These are phyloP conservation scores for Lapara coniferarum DNA, from an alignment of 2,888 invertebrate species.

Conservation along the genomic window DNA sequence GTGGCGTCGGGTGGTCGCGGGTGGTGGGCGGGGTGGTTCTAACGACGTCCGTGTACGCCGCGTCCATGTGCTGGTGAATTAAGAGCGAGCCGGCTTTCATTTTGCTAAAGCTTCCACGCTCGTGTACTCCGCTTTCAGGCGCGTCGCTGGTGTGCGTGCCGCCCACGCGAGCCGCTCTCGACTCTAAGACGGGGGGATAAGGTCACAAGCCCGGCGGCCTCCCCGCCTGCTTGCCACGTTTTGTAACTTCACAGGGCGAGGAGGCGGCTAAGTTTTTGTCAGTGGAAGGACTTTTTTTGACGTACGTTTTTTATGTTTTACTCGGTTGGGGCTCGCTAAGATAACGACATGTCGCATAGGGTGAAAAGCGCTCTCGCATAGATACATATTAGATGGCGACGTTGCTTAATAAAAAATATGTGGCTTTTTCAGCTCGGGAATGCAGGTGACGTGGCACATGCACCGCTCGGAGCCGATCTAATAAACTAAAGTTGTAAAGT, in stretches of 20 bases:
- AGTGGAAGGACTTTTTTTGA: conserved; percentile 83
- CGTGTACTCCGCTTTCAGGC: conserved; percentile 81
- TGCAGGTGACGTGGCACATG: conserved; percentile 6
- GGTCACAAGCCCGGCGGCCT: conserved; percentile 59
- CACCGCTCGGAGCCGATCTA: not conserved
- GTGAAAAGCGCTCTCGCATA: conserved; percentile 64
- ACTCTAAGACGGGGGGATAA: conserved; percentile 66
- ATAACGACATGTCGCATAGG: conserved; percentile 79
- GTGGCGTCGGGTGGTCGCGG: conserved; percentile 34
- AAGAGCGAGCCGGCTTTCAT: conserved; percentile 84
- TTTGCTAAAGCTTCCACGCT: conserved; percentile 82
- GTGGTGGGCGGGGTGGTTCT: conserved; percentile 50
- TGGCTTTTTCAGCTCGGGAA: not conserved
- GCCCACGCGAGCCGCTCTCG: conserved; percentile 59
- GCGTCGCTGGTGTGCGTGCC: conserved; percentile 60
- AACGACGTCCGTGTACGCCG: conserved; percentile 70
- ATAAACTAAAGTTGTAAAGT: conserved; percentile 35
- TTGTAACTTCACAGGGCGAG: conserved; percentile 80
- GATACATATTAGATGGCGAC: conserved; percentile 41
- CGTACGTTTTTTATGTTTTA: conserved; percentile 83
- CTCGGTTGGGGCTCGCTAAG: conserved; percentile 80
- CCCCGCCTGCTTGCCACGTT: conserved; percentile 70
- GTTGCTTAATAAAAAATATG: conserved; percentile 3
- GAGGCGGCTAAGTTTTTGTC: conserved; percentile 78
- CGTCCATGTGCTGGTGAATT: conserved; percentile 80